Base-by-base conservation (phyloP, 2,113 vertebrate genomes). In the Centropus bengalensis region DNA sequence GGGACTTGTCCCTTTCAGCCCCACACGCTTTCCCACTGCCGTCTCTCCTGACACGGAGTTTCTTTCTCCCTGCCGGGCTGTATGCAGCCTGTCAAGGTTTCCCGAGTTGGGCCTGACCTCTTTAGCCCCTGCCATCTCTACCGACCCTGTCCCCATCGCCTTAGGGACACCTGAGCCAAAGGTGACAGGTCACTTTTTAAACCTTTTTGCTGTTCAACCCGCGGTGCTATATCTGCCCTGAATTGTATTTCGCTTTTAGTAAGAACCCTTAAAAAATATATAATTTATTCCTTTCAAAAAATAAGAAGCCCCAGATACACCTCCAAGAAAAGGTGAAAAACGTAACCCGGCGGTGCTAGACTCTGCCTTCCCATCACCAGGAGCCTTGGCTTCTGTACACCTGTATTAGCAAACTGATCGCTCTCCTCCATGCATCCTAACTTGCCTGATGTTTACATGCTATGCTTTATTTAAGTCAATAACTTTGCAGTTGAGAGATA, bases 401-500 rank as follows among this genome's bases (percentile, higher is more conserved):
- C 95, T 89, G 89, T 33, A 15, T 3, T 22, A 5, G 62, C 13
- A 14, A 33, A 33, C 80, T 18, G 36, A 23, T 20, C 7, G 0
- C 17, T 23, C 38, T 26, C 14, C 38, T 51, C 33, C 4, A 1
- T 7, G 5, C 77, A 79, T 87, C 74, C 60, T 0, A 2, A 4
- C 38, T 10, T n/a, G 14, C 16, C 55, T 2, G 49, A 2, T 49
- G 42, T 20, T 58, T 1, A 36, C 80, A 85, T 22, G 1, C 2
- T 66, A 49, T 36, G 14, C 21, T 86, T 91, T 63, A 14, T 81
- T 81, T 4, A 33, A 32, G 17, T 64, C 36, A 30, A 27, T 49
- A 24, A 1, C 19, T 67, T 62, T 5, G 12, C 12, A 20, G 18
- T 19, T 3, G 2, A 2, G 8, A 63, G 30, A 12, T 14, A 7